Evolutionary conservation across 2,797 vertebrate species (phyloP).

Genomic region (Anas bernieri): DNA sequence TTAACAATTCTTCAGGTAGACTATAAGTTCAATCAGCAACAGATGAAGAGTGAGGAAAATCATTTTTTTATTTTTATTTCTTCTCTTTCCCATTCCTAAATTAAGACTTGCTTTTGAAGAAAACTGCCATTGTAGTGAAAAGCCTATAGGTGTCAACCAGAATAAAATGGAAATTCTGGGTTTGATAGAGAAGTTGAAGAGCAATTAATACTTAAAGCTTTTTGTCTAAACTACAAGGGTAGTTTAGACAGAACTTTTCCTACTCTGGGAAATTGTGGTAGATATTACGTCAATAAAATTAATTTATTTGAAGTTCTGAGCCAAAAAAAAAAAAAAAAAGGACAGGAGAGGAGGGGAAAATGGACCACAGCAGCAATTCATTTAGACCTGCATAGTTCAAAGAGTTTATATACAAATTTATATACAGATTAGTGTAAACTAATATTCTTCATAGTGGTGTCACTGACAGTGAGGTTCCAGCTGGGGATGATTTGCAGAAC

Average conservation of each 20-base stretch:
- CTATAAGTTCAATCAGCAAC: neutral
- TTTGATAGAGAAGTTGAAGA: neutral
- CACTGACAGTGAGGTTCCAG: neutral
- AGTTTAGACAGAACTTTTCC: neutral
- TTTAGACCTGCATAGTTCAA: neutral
- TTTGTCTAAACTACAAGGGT: neutral
- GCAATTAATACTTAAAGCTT: neutral
- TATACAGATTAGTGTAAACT: neutral
- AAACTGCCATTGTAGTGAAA: neutral
- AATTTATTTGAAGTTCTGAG: neutral
- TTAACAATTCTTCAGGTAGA: neutral
- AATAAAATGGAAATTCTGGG: neutral
- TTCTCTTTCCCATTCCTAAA: neutral
- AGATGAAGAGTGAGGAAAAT: neutral
- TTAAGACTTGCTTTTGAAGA: neutral
- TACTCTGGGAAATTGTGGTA: neutral
- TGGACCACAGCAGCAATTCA: neutral
- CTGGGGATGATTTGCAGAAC: neutral
- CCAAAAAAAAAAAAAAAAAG: neutral
- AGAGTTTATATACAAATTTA: neutral
- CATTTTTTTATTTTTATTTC: neutral
- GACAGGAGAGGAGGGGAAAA: neutral
- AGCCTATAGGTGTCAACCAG: neutral
- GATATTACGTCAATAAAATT: neutral
- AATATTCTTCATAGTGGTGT: rapidly evolving